Evolutionary conservation across 2,797 vertebrate genomes (phyloP), one percentile per base, ranked within the genome.

Genomic region (Phrynocephalus vlangalii): DNA sequence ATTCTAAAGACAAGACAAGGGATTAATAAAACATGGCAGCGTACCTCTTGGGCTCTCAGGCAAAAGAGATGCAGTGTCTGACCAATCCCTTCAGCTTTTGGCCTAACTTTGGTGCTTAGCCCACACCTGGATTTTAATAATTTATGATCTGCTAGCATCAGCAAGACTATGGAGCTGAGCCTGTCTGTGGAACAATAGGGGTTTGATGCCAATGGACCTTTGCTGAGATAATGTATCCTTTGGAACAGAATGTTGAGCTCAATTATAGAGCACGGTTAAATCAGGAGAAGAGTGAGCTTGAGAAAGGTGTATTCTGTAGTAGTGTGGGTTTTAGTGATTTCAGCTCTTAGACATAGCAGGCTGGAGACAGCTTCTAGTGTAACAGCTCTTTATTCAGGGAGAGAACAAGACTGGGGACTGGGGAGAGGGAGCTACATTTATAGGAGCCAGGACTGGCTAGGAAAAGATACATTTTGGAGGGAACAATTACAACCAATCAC

Each of bases 21-120:
- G 82, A 84, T 88, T 83, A 88, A 88, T 88, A 88, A 88, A 83
- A 72, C 81, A 88, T 84, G 50, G 77, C 24, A 76, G 83, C 83
- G 68, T 6, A 33, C 85, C 56, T n/a, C 87, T 15, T 52, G 68
- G 33, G 78, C 24, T 80, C n/a, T 80, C 50, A 1, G 38, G 44
- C 73, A 72, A 60, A 85, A 80, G 70, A 85, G 48, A 66, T 75
- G 83, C 24, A 24, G 10, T 0, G 11, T 84, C 50, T 85, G 83
- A 76, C 83, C 26, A 38, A 71, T 68, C 77, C 71, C 83, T 81
- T 50, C 85, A 86, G 79, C 73, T 70, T 38, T 81, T 75, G n/a
- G n/a, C 44, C 87, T 80, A 83, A 84, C 77, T 56, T 63, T 85
- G 70, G 70, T 88, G 77, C 70, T 80, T 63, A 80, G 83, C 87